phyloP scores from a whole-genome alignment of 2,797 vertebrate species.

The Accipiter fasciatus region DNA sequence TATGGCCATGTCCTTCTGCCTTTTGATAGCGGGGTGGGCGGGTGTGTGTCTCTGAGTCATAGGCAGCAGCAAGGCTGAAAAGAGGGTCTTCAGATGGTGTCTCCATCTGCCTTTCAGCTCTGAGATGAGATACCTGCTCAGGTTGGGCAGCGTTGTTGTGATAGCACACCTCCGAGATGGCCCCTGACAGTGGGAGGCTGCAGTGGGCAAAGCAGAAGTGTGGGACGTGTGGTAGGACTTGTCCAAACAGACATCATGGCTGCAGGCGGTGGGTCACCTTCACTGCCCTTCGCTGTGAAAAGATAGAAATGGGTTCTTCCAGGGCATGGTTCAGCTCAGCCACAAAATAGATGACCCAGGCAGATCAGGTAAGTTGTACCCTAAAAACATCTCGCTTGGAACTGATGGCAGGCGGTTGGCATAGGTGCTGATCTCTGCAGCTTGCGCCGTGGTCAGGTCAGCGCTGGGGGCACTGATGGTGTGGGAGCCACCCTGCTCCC shows the following conservation, averaged over 20 bases:
- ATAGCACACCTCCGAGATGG: not conserved
- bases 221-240: not conserved
- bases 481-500: not conserved
- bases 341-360: no score
- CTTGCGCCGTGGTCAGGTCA: rapidly evolving
- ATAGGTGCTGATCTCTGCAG: not conserved
- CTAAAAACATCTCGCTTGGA: no score
- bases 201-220: not conserved
- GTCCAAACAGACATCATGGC: no score
- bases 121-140: rapidly evolving
- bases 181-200: not conserved
- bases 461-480: not conserved
- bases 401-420: not conserved
- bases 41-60: no score
- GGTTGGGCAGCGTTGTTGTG: not conserved
- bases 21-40: not conserved
- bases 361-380: no score
- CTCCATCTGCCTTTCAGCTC: not conserved
- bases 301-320: not conserved
- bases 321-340: not conserved
- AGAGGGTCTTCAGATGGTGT: not conserved
- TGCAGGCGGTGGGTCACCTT: not conserved
- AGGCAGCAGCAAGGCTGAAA: not conserved
- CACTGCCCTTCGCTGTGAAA: not conserved
- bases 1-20: not conserved